A percentile compares a stretch with the other conserved stretches of the same genome.
Conservation (phyloP, 2,797 vertebrate genomes). For the Apodemus agrarius region DNA sequence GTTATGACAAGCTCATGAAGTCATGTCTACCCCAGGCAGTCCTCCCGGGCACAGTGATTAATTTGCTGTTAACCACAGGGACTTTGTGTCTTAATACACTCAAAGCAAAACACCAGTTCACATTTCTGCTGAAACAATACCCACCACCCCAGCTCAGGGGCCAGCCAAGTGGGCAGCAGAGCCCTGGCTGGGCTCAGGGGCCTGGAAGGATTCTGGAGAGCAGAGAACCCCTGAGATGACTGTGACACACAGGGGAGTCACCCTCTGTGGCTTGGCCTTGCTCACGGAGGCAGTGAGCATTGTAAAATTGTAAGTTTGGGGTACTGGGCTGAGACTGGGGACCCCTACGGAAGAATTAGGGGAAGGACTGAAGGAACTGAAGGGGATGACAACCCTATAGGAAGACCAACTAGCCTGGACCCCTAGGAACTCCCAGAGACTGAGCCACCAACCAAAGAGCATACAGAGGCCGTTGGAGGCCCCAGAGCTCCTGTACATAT, state of each 20-base stretch:
- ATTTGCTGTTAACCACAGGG: constrained; percentile 86
- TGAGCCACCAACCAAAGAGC: neutral
- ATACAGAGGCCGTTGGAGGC: neutral
- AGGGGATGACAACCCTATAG: neutral
- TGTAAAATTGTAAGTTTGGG: neutral
- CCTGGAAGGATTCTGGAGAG: neutral
- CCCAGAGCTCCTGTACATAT: neutral
- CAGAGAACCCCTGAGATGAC: too few species aligned
- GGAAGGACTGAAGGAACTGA: neutral
- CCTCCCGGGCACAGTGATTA: constrained; percentile 84
- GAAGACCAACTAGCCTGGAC: neutral
- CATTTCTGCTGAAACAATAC: constrained; percentile 77
- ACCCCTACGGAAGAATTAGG: neutral
- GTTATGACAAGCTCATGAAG: constrained; percentile 86
- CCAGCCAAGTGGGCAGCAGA: constrained; percentile 16
- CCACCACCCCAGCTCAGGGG: constrained; percentile 49
- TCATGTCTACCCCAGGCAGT: constrained; percentile 83
- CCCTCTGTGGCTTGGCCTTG: neutral
- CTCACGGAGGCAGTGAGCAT: neutral
- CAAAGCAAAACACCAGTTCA: constrained; percentile 79
- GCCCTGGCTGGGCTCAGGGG: neutral
- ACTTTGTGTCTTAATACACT: constrained; percentile 83
- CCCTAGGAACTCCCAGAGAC: neutral
- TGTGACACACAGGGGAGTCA: neutral
- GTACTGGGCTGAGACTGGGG: neutral